Conservation (phyloP, 1,140 invertebrate genomes). For the Apocrypta bakeri region DNA sequence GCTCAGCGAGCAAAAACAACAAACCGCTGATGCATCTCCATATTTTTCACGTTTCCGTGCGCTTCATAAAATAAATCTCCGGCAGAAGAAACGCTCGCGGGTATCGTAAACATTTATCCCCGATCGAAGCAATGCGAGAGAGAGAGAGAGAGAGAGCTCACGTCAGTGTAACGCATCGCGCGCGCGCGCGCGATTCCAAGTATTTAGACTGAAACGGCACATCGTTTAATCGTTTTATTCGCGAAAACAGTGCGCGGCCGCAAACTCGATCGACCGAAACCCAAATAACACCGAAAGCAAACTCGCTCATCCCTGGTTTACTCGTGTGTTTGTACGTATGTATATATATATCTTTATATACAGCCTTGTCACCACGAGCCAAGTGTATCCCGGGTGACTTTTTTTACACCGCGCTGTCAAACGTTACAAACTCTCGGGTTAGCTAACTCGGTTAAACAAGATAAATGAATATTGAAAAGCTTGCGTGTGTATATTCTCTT, state of each 20-base stretch:
- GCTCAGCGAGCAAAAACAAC: background rate
- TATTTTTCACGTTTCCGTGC: background rate
- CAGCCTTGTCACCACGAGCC: background rate
- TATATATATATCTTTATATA: background rate
- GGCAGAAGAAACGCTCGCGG: background rate
- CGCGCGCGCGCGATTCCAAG: background rate
- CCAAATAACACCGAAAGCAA: background rate
- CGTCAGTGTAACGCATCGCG: too few relatives aligned
- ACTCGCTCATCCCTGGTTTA: background rate
- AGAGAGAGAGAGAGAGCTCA: too few relatives aligned
- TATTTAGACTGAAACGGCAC: slow-evolving; percentile 28
- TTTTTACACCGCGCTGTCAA: slow-evolving; percentile 20
- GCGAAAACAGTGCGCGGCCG: slow-evolving; percentile 32
- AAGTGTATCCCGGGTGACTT: background rate
- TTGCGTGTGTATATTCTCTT: background rate
- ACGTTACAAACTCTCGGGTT: background rate
- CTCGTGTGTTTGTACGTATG: background rate
- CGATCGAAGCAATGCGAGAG: background rate
- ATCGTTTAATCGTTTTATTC: slow-evolving; percentile 39
- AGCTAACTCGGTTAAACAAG: slow-evolving; percentile 31
- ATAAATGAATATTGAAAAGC: slow-evolving; percentile 47
- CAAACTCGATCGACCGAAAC: background rate
- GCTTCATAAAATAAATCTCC: slow-evolving; percentile 16
- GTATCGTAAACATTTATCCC: slow-evolving; percentile 12
- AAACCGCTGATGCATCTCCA: background rate